Base-by-base conservation (phyloP, 1,140 invertebrate species). In the Drosophila biarmipes region DNA sequence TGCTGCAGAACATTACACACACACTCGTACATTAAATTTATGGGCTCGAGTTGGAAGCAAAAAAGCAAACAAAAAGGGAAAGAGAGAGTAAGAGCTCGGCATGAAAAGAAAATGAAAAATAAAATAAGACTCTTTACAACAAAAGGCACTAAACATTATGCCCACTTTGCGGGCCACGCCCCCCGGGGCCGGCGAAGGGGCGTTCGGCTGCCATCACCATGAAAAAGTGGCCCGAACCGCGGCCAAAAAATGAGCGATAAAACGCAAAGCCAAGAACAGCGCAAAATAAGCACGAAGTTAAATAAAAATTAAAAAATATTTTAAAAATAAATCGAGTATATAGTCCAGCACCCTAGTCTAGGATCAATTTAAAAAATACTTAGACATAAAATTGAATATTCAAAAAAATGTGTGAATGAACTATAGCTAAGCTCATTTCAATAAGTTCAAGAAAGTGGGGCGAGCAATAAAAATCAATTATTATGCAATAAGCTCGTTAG, bases 131-230 rank as follows among this genome's bases (percentile, higher is more conserved):
- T 86, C 74, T 86, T 86, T 78, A 86, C 82, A 86, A 78, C 78
- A 78, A 86, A 86, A 87, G 80, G 82, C 82, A 87, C 82, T 86
- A 86, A 87, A 78, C 81, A 86, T 81, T 86, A 86, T 81, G 73
- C 73, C 78, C 81, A 81, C 61, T 74, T 61, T 64, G 62, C 58
- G 55, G 56, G 45, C 63, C 49, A 61, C 68, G 68, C 71, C 56
- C 24, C 40, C 68, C 58, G 56, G 58, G 24, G 53, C 15, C 14
- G 21, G 27, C 29, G 45, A 64, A 59, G 56, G 31, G 62, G 57
- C 57, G 42, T 56, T 24, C 11, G 10, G 6, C 43, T 66, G 62
- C 62, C 31, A 64, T 46, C 31, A 59, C 62, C 56, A 63, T 63
- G 57, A 17, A 48, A 58, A 59, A 17, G 51, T 49, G 19, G 34